phyloP scores from a whole-genome alignment of 2,797 vertebrate genomes.

The Sciurus vulgaris region DNA sequence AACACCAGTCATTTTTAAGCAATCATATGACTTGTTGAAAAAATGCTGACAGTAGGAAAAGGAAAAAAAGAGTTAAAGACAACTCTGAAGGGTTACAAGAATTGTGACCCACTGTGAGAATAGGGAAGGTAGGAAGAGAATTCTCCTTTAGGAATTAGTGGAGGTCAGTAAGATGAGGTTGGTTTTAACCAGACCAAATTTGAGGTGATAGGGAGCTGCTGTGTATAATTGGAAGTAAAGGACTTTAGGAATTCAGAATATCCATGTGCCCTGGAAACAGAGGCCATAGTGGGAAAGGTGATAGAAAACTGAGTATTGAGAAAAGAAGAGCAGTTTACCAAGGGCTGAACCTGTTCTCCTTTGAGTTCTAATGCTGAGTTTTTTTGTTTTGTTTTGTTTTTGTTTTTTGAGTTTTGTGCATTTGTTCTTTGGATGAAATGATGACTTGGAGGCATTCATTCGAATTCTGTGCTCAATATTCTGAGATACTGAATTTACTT shows the following conservation, averaged over 20 bases:
- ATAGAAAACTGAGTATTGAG: background rate
- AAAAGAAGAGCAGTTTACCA: background rate
- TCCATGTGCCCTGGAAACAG: background rate
- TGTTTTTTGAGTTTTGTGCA: background rate
- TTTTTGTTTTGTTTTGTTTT: background rate
- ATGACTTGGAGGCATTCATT: conserved; percentile 22
- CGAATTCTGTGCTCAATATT: conserved; percentile 9
- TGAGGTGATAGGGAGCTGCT: conserved; percentile 12
- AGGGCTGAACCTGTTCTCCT: background rate
- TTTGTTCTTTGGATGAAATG: conserved; percentile 15
- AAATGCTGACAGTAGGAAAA: background rate
- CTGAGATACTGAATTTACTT: background rate
- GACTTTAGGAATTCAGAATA: background rate
- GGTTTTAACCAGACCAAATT: background rate
- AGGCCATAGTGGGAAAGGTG: background rate
- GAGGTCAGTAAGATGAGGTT: background rate
- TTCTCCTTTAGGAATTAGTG: background rate
- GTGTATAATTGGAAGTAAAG: background rate
- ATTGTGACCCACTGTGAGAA: background rate
- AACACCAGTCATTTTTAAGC: conserved; percentile 22
- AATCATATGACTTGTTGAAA: background rate
- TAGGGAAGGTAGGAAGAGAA: background rate
- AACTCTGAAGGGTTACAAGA: background rate
- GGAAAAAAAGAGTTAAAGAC: conserved; percentile 12
- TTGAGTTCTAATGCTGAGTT: conserved; percentile 15